Evolutionary conservation across 2,888 invertebrate genomes (phyloP).

Genomic region (Troides helena): DNA sequence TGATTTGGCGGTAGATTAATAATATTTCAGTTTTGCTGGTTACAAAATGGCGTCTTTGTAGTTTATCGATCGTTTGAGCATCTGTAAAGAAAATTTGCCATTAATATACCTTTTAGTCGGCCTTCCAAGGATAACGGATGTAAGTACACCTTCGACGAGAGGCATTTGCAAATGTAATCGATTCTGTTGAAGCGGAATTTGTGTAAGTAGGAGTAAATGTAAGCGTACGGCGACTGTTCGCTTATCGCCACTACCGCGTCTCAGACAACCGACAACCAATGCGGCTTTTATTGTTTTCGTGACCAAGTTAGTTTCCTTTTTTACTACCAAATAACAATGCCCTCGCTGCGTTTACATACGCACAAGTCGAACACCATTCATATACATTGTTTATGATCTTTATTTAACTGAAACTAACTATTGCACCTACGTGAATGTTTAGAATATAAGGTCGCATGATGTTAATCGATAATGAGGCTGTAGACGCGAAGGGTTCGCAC

Average conservation of each 20-base stretch:
- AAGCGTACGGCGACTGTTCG: conserved; percentile 1
- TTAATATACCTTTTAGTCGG: too few relatives aligned
- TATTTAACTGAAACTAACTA: not conserved
- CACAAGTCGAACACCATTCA: not conserved
- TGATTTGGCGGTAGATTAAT: too few relatives aligned
- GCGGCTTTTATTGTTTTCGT: conserved; percentile 19
- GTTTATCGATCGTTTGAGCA: too few relatives aligned
- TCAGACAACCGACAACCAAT: conserved; percentile 15
- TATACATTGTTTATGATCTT: not conserved
- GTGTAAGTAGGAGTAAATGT: conserved; percentile 2
- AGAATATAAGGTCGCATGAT: too few relatives aligned
- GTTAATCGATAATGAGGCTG: too few relatives aligned
- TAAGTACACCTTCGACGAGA: too few relatives aligned
- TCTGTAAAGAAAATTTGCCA: too few relatives aligned
- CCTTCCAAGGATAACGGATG: too few relatives aligned
- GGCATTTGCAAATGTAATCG: not conserved
- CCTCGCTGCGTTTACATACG: not conserved
- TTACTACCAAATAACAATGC: conserved; percentile 10
- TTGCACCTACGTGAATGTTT: too few relatives aligned
- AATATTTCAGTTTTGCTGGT: too few relatives aligned
- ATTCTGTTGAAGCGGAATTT: not conserved
- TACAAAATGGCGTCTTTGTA: too few relatives aligned
- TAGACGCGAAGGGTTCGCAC: too few relatives aligned
- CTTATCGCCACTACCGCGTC: conserved; percentile 14
- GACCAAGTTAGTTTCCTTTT: conserved; percentile 11